Evolutionary conservation across 2,113 vertebrate genomes (phyloP).

Genomic region (Crotalus helleri): DNA sequence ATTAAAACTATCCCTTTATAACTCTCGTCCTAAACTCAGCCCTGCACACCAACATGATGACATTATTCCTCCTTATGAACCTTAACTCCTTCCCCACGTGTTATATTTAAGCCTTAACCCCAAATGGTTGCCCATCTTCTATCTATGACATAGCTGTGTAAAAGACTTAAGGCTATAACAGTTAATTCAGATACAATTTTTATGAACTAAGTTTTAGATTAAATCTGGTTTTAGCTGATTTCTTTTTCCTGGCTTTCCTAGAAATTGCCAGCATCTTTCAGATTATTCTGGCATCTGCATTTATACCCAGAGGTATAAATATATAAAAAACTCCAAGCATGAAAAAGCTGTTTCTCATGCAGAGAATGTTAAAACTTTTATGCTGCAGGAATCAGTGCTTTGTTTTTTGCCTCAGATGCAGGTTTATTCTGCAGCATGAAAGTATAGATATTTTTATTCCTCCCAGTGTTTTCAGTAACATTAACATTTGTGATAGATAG

Average conservation of each 20-base stretch:
- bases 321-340: not conserved
- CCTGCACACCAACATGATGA: not conserved
- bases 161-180: not conserved
- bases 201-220: not conserved
- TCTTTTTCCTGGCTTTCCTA: not conserved
- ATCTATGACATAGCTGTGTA: not conserved
- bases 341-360: not conserved
- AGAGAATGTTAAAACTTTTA: not conserved
- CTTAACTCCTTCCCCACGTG: not conserved
- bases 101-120: not conserved
- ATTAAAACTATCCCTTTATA: not conserved
- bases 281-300: not conserved
- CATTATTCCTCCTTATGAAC: not conserved
- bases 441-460: not conserved
- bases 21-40: not conserved
- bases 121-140: not conserved
- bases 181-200: not conserved
- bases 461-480: not conserved
- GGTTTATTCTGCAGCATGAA: conserved; percentile 2
- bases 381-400: not conserved
- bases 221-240: not conserved
- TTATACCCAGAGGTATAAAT: not conserved
- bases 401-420: not conserved
- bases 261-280: not conserved
- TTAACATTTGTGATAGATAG: conserved; percentile 33